Conservation (phyloP, 2,113 vertebrate genomes). For the Phasianus colchicus region DNA sequence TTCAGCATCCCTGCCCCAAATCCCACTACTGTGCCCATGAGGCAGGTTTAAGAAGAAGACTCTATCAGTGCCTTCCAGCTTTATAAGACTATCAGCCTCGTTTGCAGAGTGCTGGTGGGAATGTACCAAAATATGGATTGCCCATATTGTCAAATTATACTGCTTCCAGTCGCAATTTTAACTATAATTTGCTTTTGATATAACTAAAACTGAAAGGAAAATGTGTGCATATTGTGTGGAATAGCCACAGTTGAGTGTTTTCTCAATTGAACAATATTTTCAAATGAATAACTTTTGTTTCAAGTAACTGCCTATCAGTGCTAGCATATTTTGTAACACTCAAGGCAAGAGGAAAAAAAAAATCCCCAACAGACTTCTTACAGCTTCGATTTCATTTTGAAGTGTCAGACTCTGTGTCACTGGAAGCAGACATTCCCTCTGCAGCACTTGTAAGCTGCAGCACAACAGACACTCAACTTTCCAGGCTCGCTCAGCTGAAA, state of each 20-base stretch:
- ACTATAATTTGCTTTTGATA: background rate
- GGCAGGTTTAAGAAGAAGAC: background rate
- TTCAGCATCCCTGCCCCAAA: background rate
- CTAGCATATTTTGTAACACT: background rate
- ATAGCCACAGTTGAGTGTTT: background rate
- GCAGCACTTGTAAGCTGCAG: background rate
- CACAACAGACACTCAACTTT: background rate
- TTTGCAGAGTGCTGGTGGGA: background rate
- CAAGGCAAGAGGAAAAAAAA: background rate
- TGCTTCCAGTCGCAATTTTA: background rate
- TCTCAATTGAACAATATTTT: background rate
- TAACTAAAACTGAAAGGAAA: background rate
- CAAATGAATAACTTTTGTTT: background rate
- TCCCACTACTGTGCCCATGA: background rate
- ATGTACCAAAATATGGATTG: background rate
- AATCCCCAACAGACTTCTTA: conserved; percentile 18
- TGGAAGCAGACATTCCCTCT: conserved; percentile 15
- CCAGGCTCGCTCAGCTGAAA: background rate
- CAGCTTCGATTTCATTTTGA: conserved; percentile 43
- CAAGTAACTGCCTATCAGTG: background rate
- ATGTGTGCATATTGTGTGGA: background rate
- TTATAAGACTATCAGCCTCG: background rate
- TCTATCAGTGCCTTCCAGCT: background rate
- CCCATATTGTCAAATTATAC: background rate
- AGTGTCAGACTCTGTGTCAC: conserved; percentile 55